Percentiles rank a stretch among this genome's conserved stretches.
phyloP scores from a whole-genome alignment of 2,797 vertebrate species.

The Acanthurus tractus region DNA sequence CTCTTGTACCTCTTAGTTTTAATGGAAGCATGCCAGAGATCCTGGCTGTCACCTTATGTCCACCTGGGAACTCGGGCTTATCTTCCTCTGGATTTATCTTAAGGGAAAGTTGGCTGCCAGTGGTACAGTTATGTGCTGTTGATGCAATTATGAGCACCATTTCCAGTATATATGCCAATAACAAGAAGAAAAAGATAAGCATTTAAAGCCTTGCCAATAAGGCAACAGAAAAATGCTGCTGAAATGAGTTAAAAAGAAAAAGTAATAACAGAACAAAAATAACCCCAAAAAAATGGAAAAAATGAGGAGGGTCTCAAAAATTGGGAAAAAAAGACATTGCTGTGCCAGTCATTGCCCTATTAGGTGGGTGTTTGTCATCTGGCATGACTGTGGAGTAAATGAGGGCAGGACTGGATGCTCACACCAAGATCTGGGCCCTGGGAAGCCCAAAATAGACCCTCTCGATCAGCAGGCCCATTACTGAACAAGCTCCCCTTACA shows the following conservation, averaged over 20 bases:
- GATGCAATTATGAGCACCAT: not conserved
- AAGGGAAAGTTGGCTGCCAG: not conserved
- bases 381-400: slow-evolving; percentile 44
- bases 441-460: slow-evolving; percentile 58
- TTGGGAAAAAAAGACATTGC: not conserved
- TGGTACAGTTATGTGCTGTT: not conserved
- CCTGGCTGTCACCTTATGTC: slow-evolving; percentile 11
- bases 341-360: not conserved
- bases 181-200: not conserved
- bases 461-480: slow-evolving; percentile 64
- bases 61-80: not conserved
- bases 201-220: not conserved
- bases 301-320: not conserved
- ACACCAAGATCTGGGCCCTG: slow-evolving; percentile 37
- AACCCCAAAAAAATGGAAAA: not conserved
- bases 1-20: slow-evolving; percentile 12
- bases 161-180: not conserved
- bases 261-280: not conserved
- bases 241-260: not conserved
- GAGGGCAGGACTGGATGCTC: slow-evolving; percentile 54
- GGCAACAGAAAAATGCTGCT: not conserved
- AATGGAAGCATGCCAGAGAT: slow-evolving; percentile 25
- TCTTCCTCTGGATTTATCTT: slow-evolving; percentile 5
- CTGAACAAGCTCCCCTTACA: slow-evolving; percentile 37
- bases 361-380: slow-evolving; percentile 13